These are phyloP conservation scores for Sander vitreus DNA, from an alignment of 2,113 vertebrate genomes.

Conservation along the genomic window DNA sequence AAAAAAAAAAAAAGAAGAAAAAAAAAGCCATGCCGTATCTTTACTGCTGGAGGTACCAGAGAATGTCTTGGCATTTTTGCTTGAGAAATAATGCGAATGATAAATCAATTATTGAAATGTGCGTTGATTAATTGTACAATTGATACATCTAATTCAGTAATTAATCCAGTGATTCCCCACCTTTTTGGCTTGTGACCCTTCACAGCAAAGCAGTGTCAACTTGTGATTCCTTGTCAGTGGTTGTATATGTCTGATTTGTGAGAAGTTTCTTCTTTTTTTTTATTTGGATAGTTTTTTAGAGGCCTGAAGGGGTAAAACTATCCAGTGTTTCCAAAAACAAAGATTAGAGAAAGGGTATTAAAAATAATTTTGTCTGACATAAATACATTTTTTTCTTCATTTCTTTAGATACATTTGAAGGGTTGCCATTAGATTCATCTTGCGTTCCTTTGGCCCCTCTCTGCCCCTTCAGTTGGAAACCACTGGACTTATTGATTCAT, in stretches of 20 bases:
- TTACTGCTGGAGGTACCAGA: neutral
- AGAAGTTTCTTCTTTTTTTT: neutral
- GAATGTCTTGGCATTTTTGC: neutral
- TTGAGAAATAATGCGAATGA: neutral
- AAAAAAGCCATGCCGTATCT: neutral
- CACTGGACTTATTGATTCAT: neutral
- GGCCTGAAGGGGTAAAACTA: neutral
- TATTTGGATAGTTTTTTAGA: neutral
- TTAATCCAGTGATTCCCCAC: neutral
- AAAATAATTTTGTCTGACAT: neutral
- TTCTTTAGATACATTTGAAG: neutral
- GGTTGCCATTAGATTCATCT: neutral
- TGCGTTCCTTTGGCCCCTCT: neutral
- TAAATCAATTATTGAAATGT: neutral
- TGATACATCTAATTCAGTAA: neutral
- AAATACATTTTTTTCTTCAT: neutral
- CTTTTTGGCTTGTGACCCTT: neutral
- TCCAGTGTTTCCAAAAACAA: neutral
- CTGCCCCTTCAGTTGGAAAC: neutral
- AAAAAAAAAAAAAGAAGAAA: too few relatives aligned
- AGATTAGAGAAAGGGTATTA: neutral
- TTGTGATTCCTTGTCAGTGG: neutral
- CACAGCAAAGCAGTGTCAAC: neutral
- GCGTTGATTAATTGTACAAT: slow-evolving; percentile 16
- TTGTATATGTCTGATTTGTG: neutral